phyloP scores from a whole-genome alignment of 2,888 invertebrate genomes.

The Lamellibrachia columna region DNA sequence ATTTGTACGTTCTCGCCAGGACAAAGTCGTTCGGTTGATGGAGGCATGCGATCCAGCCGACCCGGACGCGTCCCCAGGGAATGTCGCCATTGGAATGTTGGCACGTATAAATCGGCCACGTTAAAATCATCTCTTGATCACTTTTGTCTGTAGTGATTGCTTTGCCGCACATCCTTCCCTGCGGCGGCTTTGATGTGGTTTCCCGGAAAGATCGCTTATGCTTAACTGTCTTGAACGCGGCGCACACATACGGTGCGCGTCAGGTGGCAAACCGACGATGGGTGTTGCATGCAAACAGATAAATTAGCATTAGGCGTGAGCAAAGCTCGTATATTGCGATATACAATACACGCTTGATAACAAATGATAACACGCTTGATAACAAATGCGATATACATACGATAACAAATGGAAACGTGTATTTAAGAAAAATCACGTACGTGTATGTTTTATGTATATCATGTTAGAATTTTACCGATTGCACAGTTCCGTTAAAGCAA shows the following conservation, averaged over 20 bases:
- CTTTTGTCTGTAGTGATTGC: constrained; percentile 12
- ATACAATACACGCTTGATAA: background rate
- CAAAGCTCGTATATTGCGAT: background rate
- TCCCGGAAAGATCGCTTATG: background rate
- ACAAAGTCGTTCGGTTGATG: background rate
- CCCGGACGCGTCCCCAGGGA: background rate
- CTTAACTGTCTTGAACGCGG: background rate
- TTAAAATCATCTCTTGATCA: constrained; percentile 4
- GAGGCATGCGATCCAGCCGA: background rate
- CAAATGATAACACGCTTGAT: no score
- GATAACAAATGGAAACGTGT: no score
- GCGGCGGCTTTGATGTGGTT: background rate
- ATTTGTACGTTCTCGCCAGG: background rate
- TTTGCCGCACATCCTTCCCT: background rate
- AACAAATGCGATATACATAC: background rate
- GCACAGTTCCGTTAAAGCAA: no score
- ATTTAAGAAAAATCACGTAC: no score
- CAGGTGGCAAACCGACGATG: background rate
- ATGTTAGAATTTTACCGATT: no score
- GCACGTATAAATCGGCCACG: background rate
- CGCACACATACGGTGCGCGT: background rate
- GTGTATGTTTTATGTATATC: no score
- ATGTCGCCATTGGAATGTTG: background rate
- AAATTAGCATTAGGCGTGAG: background rate
- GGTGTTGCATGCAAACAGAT: background rate